Conservation (phyloP, 2,797 vertebrate species). For the Ctenopoma kingsleyae region DNA sequence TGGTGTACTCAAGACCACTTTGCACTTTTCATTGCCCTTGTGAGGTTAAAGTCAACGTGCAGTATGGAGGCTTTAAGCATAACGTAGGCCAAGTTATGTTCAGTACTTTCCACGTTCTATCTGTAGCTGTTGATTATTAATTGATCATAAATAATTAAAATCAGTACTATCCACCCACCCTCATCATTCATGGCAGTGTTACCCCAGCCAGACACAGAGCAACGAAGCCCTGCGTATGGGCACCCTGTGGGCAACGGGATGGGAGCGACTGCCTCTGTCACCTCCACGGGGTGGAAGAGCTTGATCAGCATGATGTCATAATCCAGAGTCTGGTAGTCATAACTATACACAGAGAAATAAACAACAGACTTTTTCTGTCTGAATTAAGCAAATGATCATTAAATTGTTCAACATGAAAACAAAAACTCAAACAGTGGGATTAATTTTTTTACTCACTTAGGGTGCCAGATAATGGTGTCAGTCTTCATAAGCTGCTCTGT, state of each 20-base stretch:
- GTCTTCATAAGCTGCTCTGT: conserved; percentile 82
- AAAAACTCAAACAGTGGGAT: not conserved
- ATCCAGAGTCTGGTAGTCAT: conserved; percentile 84
- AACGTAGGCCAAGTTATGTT: too few relatives aligned
- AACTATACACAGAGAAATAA: conserved; percentile 55
- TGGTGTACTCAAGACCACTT: too few relatives aligned
- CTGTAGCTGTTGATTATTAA: not conserved
- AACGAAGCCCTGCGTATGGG: conserved; percentile 57
- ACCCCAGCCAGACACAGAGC: conserved; percentile 82
- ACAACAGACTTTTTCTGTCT: not conserved
- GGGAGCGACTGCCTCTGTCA: conserved; percentile 67
- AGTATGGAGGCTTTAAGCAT: not conserved
- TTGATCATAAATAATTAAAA: not conserved
- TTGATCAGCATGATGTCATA: conserved; percentile 84
- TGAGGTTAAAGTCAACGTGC: too few relatives aligned
- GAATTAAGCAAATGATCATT: not conserved
- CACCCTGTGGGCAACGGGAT: conserved; percentile 70
- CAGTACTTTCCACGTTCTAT: not conserved
- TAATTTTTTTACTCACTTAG: conserved; percentile 51
- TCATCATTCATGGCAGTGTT: conserved; percentile 37
- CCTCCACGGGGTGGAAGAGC: conserved; percentile 75
- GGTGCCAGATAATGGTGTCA: conserved; percentile 80
- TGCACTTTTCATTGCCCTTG: too few relatives aligned
- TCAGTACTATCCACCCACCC: conserved; percentile 33
- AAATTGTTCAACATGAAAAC: not conserved